Base-by-base conservation (phyloP, 1,140 invertebrate genomes). In the Hesperophylax magnus region DNA sequence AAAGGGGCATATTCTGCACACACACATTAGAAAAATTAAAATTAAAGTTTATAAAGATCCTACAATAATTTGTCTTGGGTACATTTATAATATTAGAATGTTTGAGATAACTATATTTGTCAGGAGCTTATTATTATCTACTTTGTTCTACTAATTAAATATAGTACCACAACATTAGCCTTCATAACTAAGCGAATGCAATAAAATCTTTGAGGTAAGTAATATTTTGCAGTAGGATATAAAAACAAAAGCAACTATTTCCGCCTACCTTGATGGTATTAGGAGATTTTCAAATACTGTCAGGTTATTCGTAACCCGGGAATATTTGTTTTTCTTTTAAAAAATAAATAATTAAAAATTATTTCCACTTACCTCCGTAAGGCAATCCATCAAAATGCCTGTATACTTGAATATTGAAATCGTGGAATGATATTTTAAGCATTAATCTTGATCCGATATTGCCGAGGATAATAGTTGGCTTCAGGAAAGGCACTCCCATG, bases 331-430 rank as follows among this genome's bases (percentile, higher is more conserved):
- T n/a, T n/a, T n/a, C n/a, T n/a, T n/a, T n/a, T n/a, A n/a, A n/a
- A n/a, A 14, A 3, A n/a, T 54, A 54, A 54, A 15, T 3, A 54
- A 54, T 15, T 3, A 54, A n/a, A 34, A 69, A 53, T 14, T n/a
- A 52, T 18, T 22, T 0, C 31, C 20, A 71, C 27, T 87, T 86
- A 91, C 90, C 90, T 75, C 87, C 90, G 85, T 85, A 89, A 34
- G 85, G 87, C 76, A 87, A 79, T 83, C 89, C 90, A 86, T 89
- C 87, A 80, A 91, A 90, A 71, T 87, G 82, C 34, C 87, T 87
- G 69, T 91, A 89, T 53, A 88, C 84, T 47, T 90, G 85, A 20
- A 86, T 84, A 80, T 90, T 89, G 76, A 87, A 89, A 67, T 89
- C 86, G 82, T 89, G 87, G 82, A 89, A 90, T n/a, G 89, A 89